Evolutionary conservation across 2,797 vertebrate species (phyloP), one percentile per base, ranked within the genome.

Genomic region (Smutsia temminckii): DNA sequence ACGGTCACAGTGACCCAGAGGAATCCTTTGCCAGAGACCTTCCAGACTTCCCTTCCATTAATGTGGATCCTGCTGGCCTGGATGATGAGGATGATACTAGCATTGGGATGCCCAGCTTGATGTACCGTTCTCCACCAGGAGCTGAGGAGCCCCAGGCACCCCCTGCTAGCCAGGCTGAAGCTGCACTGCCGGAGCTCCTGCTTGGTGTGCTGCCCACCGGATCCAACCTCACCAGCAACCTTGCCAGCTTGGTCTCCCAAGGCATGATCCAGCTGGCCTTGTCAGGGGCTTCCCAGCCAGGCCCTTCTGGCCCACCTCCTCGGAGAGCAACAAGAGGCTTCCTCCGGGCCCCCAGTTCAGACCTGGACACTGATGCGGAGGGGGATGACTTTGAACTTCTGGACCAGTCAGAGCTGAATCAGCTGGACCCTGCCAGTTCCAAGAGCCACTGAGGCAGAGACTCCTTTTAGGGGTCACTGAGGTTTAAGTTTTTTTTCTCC

Each of bases 381-480:
- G 99, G 99, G 40, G 99, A 99, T 97, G 99, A 99, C 98, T 99
- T 99, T 99, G 99, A 99, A 98, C 99, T 99, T 98, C 98, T 99
- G 98, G 99, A 99, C 98, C 99, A 99, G 98, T 99, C 99, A 0
- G 99, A 99, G 98, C 98, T 99, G 97, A 99, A 98, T 98, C 99
- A 99, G 98, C 98, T 99, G 99, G 99, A 99, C 99, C 99, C 99
- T 57, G 34, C 98, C 2, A 98, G 98, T 97, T 99, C 99, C 20
- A 98, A 98, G 57, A 98, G 97, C 98, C 99, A 98, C 79, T 98
- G 97, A 98, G 64, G 71, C 61, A 27, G 25, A 85, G 10, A 93
- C 74, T 96, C 49, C 59, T 89, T 87, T 59, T 69, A 27, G 85
- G 92, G 87, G 77, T 91, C 95, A 94, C 75, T 93, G 75, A 92